phyloP scores from a whole-genome alignment of 2,113 vertebrate genomes.

The Carettochelys insculpta region DNA sequence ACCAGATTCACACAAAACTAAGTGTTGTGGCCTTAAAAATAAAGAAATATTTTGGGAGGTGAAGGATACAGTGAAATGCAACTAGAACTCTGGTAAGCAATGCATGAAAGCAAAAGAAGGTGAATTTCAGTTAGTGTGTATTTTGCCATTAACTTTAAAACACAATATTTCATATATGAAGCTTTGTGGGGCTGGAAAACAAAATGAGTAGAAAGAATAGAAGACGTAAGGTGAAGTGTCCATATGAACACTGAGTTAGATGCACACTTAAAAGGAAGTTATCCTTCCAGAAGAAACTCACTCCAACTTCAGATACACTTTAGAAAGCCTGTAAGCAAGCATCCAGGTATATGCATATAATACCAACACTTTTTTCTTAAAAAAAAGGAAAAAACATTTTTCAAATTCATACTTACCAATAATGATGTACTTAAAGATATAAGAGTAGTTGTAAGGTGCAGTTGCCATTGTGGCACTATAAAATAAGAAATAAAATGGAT shows the following conservation, averaged over 20 bases:
- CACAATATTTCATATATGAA: neutral
- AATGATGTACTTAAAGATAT: constrained; percentile 99
- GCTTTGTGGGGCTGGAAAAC: neutral
- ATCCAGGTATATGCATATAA: neutral
- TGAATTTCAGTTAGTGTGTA: neutral
- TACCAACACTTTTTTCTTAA: neutral
- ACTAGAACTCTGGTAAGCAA: neutral
- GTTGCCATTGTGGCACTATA: constrained; percentile 94
- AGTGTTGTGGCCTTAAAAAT: neutral
- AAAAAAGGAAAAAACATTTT: neutral
- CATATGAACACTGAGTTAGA: neutral
- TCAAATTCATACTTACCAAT: constrained; percentile 87
- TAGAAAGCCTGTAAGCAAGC: neutral
- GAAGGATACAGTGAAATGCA: neutral
- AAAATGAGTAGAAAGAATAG: neutral
- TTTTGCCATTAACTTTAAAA: neutral
- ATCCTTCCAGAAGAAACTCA: rapidly evolving
- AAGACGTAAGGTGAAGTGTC: neutral
- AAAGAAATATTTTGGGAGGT: neutral
- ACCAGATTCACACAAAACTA: neutral
- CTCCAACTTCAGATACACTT: rapidly evolving
- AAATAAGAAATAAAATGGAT: constrained; percentile 27
- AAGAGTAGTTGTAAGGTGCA: constrained; percentile 98
- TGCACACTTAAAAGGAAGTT: neutral
- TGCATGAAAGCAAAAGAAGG: neutral